Base-by-base conservation (phyloP, 2,113 vertebrate genomes). In the Willisornis vidua region DNA sequence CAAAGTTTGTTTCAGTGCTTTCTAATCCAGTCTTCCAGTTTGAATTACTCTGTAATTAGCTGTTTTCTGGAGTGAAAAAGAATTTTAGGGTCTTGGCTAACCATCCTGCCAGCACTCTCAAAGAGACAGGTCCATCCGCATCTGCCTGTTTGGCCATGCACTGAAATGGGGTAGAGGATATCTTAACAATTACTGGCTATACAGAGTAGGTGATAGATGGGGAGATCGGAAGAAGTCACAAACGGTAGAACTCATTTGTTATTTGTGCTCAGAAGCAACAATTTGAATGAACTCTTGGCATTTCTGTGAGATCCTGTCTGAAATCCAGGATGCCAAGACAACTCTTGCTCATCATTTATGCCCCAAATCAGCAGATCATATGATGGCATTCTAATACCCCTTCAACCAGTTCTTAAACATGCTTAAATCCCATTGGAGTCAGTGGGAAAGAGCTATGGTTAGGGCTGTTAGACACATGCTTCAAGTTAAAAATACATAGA, bases 151-250 rank as follows among this genome's bases (percentile, higher is more conserved):
- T 33, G 54, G 24, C 37, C 43, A 19, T 25, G 48, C 13, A 28
- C 45, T 63, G 28, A 68, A 70, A n/a, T 54, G 20, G 23, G 46
- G 10, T 65, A 12, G 22, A 33, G 29, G 29, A 6, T 78, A 41
- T 70, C 45, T 61, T 25, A 61, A 31, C 0, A 1, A 57, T 49
- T 45, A 23, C 67, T 66, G 31, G 33, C 57, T 45, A 6, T 37
- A 49, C 20, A n/a, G 41, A 62, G 35, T 19, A 29, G 75, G 35
- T 49, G 19, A 70, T 29, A 57, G 33, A 28, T 63, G 29, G 13
- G 25, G n/a, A 86, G 45, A 52, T 39, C 0, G 1, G 54, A 52
- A 71, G 35, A 48, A 79, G 35, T 25, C 1, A 0, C 25, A n/a
- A 77, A 41, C 9, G 33, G 39, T 9, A 67, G 65, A 57, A 61